Evolutionary conservation across 2,113 vertebrate genomes (phyloP).

Genomic region (Hirundichthys speculiger): DNA sequence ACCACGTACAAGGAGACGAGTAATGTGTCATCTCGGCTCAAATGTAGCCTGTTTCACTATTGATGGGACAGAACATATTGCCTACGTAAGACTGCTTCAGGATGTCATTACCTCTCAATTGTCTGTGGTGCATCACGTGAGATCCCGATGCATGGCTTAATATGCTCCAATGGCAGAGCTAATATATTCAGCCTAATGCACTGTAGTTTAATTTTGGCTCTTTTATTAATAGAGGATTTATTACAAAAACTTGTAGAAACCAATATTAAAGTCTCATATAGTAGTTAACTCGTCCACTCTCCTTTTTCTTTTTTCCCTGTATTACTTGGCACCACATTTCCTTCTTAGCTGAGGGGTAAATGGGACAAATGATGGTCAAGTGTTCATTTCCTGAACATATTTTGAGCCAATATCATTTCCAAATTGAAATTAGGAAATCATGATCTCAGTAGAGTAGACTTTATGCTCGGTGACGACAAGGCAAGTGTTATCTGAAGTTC

Average conservation of each 20-base stretch:
- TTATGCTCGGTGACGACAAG: background rate
- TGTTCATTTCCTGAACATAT: conserved; percentile 40
- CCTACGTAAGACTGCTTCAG: conserved; percentile 40
- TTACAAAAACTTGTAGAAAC: conserved; percentile 37
- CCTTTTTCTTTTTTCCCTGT: background rate
- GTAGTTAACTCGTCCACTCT: conserved; percentile 20
- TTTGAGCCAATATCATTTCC: conserved; percentile 14
- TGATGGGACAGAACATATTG: conserved; percentile 57
- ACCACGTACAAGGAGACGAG: conserved; percentile 65
- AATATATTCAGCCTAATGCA: conserved; percentile 45
- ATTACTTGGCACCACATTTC: conserved; percentile 26
- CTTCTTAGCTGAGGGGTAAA: conserved; percentile 3
- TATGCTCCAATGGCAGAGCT: conserved; percentile 29
- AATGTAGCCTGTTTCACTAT: conserved; percentile 45
- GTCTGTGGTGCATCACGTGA: conserved; percentile 31
- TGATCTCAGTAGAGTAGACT: background rate
- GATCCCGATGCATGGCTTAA: conserved; percentile 37
- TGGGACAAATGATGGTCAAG: conserved; percentile 17
- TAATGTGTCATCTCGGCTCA: conserved; percentile 70
- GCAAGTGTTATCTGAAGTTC: background rate
- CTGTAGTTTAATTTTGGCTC: conserved; percentile 41
- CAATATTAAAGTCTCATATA: conserved; percentile 46
- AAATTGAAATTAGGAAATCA: conserved; percentile 6
- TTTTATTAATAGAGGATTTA: conserved; percentile 51
- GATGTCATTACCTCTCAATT: conserved; percentile 48